Evolutionary conservation across 64 coral and sea anemone genomes (phyloP), one percentile per base, ranked within the genome.

Genomic region (Pocillopora damicornis): DNA sequence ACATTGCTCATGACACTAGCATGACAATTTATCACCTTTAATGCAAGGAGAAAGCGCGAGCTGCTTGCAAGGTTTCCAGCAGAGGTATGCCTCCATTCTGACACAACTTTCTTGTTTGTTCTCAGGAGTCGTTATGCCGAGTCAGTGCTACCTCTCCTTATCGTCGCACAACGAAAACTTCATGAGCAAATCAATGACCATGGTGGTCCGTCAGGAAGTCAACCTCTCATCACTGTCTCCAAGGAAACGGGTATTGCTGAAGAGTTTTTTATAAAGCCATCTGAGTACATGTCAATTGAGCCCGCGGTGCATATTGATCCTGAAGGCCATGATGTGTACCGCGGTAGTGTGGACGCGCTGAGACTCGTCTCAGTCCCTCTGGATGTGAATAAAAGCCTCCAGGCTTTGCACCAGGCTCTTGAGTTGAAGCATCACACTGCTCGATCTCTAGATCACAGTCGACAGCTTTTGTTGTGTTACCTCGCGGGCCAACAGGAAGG

Each of bases 221-320:
- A 99, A 62, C 97, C 97, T 4, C 17, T 85, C 23, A 92, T 99
- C 18, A 81, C 58, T 2, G 68, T 95, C 34, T 95, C 93, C 16
- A 87, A 76, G 58, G 97, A 91, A 58, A 93, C 89, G 30, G 97
- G 97, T 58, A 78, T 90, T 7, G 82, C 93, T 69, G 83, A 92
- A 71, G 97, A 88, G 67, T 90, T 99, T 51, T 30, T 84, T 36
- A 83, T 92, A 23, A 89, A 60, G 20, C 93, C 91, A 30, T 45
- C 78, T 15, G 93, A 99, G 35, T 94, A 94, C 71, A 81, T 57
- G 64, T 63, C 56, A 18, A 95, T 99, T 95, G 97, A 99, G 81
- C 93, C 97, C 63, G 93, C 90, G 17, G 97, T 99, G 13, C 97
- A 99, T 82, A 92, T 99, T 75, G 97, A 99, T 90, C 97, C 97